Evolutionary conservation across 2,113 vertebrate genomes (phyloP), one percentile per base, ranked within the genome.

Genomic region (Pimephales promelas): DNA sequence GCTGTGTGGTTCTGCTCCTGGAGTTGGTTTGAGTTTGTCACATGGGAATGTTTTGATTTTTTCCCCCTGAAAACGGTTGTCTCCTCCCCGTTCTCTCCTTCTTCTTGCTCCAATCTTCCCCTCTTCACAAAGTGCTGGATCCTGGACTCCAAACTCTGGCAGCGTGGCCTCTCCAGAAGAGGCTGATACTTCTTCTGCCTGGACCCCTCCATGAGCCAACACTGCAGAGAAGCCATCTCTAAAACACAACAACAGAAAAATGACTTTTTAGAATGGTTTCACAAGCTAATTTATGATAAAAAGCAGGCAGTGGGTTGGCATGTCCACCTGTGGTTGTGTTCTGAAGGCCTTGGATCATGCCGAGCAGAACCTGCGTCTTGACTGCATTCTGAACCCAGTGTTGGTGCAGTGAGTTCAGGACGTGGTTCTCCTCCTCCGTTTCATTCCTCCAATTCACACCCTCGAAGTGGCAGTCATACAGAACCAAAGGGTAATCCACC

Each of bases 401-500:
- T 45, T 96, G 96, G 85, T 97, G 96, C 4, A 99, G 86, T 5
- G 94, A 91, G 9, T 93, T 92, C 26, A 98, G 82, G 0, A 94
- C 94, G 5, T 94, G 89, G 45, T 92, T 94, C 86, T 94, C 92
- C 57, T 98, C 96, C 0, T 86, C 93, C 40, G 92, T 87, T 0
- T 95, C 96, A 56, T 92, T 89, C 14, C 86, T 88, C 98, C 97
- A 98, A 66, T 76, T 90, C 71, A 97, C 52, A 81, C 94, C 95
- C 54, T 95, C 92, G 43, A 98, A 99, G 81, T 94, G 92, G 0
- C 98, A 99, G 87, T 96, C 87, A 0, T 96, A 93, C 9, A 99
- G 92, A 59, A 99, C 95, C 70, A 99, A 92, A 22, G 97, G 97
- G 85, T 95, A 98, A 90, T 99, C 97, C 0, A 97, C 94, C 0